phyloP scores from a whole-genome alignment of 2,113 vertebrate genomes.

The Gymnogyps californianus region DNA sequence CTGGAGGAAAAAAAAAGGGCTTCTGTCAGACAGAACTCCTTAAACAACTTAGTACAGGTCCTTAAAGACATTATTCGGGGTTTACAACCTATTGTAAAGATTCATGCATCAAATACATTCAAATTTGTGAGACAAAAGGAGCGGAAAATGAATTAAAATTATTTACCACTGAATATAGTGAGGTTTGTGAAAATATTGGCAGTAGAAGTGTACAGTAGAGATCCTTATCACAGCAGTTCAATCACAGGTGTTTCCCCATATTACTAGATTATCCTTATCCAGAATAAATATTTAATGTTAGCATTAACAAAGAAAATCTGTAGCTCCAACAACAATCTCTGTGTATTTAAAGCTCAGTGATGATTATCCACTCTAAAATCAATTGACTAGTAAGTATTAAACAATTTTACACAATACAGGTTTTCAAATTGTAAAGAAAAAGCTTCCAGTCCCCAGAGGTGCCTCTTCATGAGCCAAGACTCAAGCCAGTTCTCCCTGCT shows the following conservation, averaged over 20 bases:
- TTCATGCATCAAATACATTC: background rate
- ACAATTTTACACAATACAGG: background rate
- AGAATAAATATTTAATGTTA: conserved; percentile 62
- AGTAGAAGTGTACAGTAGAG: background rate
- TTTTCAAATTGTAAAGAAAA: background rate
- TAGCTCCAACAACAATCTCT: conserved; percentile 9
- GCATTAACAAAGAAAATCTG: conserved; percentile 37
- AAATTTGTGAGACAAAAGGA: background rate
- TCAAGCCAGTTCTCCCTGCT: background rate
- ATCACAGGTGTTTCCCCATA: conserved; percentile 32
- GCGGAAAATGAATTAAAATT: background rate
- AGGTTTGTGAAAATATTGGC: conserved; percentile 32
- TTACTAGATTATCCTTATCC: conserved; percentile 3
- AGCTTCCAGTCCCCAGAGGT: background rate
- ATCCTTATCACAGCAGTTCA: background rate
- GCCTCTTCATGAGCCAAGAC: fast-evolving
- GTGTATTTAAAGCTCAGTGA: conserved; percentile 30
- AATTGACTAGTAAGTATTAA: background rate
- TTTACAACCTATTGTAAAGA: background rate
- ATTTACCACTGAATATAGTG: background rate
- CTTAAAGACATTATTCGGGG: background rate
- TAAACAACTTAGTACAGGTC: background rate
- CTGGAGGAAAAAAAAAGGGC: conserved; percentile 32
- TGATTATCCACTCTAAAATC: conserved; percentile 34
- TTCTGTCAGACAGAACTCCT: conserved; percentile 49